Conservation (phyloP, 2,888 invertebrate genomes). For the Fissipunctia ypsillon region DNA sequence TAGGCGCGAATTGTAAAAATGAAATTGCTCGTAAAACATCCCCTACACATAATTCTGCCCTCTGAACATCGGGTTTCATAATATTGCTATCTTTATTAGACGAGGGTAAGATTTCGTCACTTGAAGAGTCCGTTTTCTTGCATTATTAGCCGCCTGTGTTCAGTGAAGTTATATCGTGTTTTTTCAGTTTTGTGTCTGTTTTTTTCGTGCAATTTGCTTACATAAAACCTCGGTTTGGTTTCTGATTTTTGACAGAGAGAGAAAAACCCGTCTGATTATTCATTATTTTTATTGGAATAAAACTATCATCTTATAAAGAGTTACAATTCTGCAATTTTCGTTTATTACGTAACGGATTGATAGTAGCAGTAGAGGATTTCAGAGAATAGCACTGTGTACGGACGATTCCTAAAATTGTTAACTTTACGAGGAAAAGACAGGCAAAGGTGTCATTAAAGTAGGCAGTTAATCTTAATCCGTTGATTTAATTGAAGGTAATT, state of each 20-base stretch:
- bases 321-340: neutral
- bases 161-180: neutral
- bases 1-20: constrained; percentile 78
- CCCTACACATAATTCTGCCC: constrained; percentile 83
- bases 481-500: neutral
- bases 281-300: neutral
- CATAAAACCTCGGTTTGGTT: neutral
- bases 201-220: neutral
- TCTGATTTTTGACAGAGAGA: neutral
- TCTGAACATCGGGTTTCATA: constrained; percentile 72
- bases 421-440: neutral
- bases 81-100: constrained; percentile 79
- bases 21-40: constrained; percentile 87
- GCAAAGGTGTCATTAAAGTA: neutral
- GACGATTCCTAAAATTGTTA: neutral
- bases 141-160: constrained; percentile 43
- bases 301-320: neutral
- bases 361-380: too few species aligned
- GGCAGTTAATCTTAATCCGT: neutral
- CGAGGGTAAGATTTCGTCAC: constrained; percentile 65
- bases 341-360: neutral
- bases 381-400: neutral
- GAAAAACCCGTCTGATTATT: neutral
- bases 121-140: constrained; percentile 48
- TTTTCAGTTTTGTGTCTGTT: neutral